These are phyloP conservation scores for Lasioglossum baleicum DNA, from an alignment of 1,140 invertebrate genomes.

Conservation along the genomic window DNA sequence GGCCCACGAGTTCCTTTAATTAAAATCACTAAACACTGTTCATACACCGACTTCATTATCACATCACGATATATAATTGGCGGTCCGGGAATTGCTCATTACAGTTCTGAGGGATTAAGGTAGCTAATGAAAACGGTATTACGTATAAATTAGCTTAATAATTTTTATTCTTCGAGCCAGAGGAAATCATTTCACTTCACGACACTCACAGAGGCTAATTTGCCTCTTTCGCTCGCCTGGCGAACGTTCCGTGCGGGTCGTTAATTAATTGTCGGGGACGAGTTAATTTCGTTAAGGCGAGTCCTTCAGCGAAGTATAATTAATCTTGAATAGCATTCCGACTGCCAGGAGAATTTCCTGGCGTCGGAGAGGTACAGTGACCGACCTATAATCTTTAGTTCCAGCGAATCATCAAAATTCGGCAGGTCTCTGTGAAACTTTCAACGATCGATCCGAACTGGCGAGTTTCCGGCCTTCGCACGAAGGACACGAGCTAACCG, in stretches of 20 bases:
- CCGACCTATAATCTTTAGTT: too few species aligned
- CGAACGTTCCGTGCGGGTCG: conserved; percentile 8
- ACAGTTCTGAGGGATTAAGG: background rate
- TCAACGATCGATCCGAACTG: too few species aligned
- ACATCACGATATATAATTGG: too few species aligned
- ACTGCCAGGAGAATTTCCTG: conserved; percentile 4
- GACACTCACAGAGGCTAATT: conserved; percentile 30
- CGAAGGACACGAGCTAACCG: background rate
- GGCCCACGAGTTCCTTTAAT: too few species aligned
- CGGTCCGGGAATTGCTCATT: too few species aligned
- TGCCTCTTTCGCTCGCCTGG: background rate
- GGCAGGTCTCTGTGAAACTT: background rate
- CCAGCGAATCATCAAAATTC: background rate
- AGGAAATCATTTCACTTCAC: conserved; percentile 4
- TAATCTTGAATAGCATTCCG: conserved; percentile 51
- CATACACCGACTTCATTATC: too few species aligned
- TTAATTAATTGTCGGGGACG: conserved; percentile 54
- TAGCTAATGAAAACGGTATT: background rate
- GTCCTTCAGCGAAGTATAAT: conserved; percentile 52
- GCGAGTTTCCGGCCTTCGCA: background rate
- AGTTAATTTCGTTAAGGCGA: conserved; percentile 61
- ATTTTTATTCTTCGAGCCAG: background rate
- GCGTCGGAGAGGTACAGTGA: background rate
- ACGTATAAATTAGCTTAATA: background rate
- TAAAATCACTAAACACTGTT: too few species aligned